phyloP scores from a whole-genome alignment of 1,140 invertebrate species.

The Panagrolaimus sp. region DNA sequence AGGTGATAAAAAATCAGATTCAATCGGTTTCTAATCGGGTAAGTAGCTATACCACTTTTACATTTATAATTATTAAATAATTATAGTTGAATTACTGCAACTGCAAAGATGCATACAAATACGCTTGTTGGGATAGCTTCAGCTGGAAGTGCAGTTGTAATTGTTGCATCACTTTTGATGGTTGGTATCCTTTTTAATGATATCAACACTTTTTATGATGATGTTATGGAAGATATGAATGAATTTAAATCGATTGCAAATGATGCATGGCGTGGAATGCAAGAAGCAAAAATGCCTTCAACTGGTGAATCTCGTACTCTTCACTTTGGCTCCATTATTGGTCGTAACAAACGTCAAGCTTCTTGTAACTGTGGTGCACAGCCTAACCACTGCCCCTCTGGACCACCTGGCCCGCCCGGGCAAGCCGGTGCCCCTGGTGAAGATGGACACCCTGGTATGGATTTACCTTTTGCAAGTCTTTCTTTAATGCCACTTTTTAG shows the following conservation, averaged over 20 bases:
- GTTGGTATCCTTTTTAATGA: conserved; percentile 32
- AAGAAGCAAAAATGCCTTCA: conserved; percentile 19
- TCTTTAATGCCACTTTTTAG: no score
- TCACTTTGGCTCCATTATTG: conserved; percentile 19
- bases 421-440: conserved; percentile 13
- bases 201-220: conserved; percentile 32
- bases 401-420: conserved; percentile 23
- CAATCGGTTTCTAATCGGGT: conserved; percentile 12
- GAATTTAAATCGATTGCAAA: conserved; percentile 44
- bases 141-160: conserved; percentile 23
- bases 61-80: no score
- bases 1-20: neutral
- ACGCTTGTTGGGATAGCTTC: conserved; percentile 12
- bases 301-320: neutral
- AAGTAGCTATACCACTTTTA: neutral
- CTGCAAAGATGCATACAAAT: neutral
- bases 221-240: conserved; percentile 31
- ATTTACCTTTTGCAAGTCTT: no score
- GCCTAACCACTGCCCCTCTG: conserved; percentile 36
- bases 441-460: conserved; percentile 13
- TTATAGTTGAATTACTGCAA: neutral
- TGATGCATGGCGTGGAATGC: conserved; percentile 45
- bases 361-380: conserved; percentile 24
- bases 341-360: conserved; percentile 34
- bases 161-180: conserved; percentile 28